These are phyloP conservation scores for Caenorhabditis panamensis DNA, from an alignment of 2,888 invertebrate genomes.

Conservation along the genomic window DNA sequence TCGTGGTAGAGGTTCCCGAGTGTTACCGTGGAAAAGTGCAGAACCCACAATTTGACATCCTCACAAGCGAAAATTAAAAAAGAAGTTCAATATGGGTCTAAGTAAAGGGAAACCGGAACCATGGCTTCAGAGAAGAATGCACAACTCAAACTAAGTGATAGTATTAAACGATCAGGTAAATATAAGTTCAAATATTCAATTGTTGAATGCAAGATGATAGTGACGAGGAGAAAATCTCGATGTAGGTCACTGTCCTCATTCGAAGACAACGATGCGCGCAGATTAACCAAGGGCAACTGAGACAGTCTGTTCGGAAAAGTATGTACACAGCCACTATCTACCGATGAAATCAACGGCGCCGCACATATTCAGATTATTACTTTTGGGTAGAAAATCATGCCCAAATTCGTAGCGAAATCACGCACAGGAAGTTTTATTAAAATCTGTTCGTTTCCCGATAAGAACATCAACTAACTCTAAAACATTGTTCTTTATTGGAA, in stretches of 20 bases:
- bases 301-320: conserved; percentile 10
- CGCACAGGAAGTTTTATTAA: too few relatives aligned
- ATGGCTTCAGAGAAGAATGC: too few relatives aligned
- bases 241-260: conserved; percentile 57
- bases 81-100: background rate
- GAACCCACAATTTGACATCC: too few relatives aligned
- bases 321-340: too few relatives aligned
- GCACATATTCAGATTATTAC: too few relatives aligned
- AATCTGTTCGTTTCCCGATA: too few relatives aligned
- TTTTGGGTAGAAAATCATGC: too few relatives aligned
- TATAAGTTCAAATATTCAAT: conserved; percentile 41
- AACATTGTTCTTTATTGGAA: too few relatives aligned
- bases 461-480: too few relatives aligned
- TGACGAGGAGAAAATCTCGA: conserved; percentile 20
- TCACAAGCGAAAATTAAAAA: too few relatives aligned
- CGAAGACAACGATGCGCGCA: conserved; percentile 37
- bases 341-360: too few relatives aligned
- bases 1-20: background rate
- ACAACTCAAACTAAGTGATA: conserved; percentile 3
- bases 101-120: background rate
- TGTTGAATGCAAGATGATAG: background rate
- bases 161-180: background rate
- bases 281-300: conserved; percentile 43
- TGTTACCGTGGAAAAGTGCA: background rate
- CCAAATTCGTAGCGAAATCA: too few relatives aligned